Evolutionary conservation across 2,113 vertebrate genomes (phyloP).

Genomic region (Crotophaga sulcirostris): DNA sequence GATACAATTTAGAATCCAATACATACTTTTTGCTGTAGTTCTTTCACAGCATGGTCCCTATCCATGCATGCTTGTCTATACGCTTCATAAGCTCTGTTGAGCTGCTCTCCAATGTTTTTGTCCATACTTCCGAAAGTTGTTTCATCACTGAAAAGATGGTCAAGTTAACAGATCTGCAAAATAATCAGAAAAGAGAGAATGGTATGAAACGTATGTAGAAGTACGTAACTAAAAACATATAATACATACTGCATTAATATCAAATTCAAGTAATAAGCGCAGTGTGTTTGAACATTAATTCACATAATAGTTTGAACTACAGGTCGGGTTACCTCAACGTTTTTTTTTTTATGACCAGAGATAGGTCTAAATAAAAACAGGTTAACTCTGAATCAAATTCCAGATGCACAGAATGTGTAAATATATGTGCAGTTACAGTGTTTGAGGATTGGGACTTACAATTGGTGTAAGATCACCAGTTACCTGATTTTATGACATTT

Average conservation of each 20-base stretch:
- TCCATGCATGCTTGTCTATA: constrained; percentile 94
- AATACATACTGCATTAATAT: neutral
- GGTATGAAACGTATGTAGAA: constrained; percentile 5
- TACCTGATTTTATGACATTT: neutral
- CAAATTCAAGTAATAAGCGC: neutral
- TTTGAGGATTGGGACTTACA: neutral
- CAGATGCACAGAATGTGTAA: neutral
- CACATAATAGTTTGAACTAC: neutral
- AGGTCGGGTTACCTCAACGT: neutral
- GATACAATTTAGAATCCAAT: neutral
- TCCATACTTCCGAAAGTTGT: constrained; percentile 90
- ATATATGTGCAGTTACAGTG: neutral
- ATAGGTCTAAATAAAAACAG: neutral
- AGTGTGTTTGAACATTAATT: neutral
- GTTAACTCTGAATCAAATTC: neutral
- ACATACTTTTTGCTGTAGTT: constrained; percentile 89
- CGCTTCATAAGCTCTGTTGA: constrained; percentile 98
- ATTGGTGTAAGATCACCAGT: neutral
- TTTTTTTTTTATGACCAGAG: neutral
- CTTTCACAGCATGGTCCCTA: constrained; percentile 86
- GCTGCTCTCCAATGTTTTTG: constrained; percentile 94
- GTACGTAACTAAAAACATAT: neutral
- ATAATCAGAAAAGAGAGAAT: constrained; percentile 31
- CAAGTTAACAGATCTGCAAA: constrained; percentile 66
- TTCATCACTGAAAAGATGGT: constrained; percentile 87